Conservation (phyloP, 2,113 vertebrate species). For the Mobula hypostoma region DNA sequence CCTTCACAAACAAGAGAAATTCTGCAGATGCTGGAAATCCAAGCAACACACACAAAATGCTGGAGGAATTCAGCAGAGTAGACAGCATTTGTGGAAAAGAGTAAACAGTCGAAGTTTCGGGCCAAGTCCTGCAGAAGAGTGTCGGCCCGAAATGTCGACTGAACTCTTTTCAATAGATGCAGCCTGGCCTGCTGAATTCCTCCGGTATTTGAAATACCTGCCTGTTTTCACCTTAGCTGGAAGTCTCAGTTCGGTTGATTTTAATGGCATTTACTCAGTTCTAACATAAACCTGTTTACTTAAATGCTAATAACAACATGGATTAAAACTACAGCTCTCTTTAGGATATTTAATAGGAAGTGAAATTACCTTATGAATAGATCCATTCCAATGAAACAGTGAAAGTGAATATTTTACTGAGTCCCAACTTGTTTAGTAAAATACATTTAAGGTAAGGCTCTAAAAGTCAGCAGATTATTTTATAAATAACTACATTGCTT, state of each 20-base stretch:
- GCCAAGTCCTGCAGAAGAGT: too few relatives aligned
- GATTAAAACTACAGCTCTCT: neutral
- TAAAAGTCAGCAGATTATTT: neutral
- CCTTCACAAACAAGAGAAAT: too few relatives aligned
- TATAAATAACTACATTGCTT: neutral
- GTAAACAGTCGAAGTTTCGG: too few relatives aligned
- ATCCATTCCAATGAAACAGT: neutral
- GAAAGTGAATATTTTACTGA: constrained; percentile 1
- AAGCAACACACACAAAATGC: too few relatives aligned
- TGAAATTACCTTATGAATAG: neutral
- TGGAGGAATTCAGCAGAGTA: too few relatives aligned
- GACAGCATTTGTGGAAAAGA: too few relatives aligned
- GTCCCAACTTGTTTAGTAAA: neutral
- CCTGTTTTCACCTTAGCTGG: neutral
- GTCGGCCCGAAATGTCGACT: too few relatives aligned
- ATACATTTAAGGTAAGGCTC: neutral
- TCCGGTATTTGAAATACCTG: neutral
- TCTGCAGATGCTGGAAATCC: too few relatives aligned
- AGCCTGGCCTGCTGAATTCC: too few relatives aligned
- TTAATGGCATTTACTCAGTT: neutral
- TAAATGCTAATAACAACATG: neutral
- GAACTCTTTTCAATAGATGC: too few relatives aligned
- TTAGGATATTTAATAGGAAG: neutral
- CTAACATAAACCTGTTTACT: neutral
- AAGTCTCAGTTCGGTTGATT: neutral